Evolutionary conservation across 2,113 vertebrate genomes (phyloP), one percentile per base, ranked within the genome.

Genomic region (Stercorarius parasiticus): DNA sequence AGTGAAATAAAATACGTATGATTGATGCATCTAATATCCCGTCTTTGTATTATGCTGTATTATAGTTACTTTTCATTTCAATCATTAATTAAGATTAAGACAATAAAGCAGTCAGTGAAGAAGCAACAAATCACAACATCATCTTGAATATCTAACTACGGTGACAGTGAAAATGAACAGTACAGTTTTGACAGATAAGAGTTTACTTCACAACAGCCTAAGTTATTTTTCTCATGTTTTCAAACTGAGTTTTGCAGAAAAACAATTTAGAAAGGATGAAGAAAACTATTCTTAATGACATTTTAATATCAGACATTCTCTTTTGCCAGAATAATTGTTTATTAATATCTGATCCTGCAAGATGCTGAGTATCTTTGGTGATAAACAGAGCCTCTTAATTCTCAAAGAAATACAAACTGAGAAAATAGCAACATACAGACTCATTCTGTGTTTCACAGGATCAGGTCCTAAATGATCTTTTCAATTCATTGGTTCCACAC

Each of bases 41-140:
- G 61, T 47, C 69, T 94, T 95, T 93, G 19, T 72, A 65, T 83
- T 76, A 47, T 66, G 11, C 9, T 40, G 4, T 65, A 89, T 81
- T 92, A 62, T 50, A 90, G 55, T 73, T 93, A 83, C 32, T 91
- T 93, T 94, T 94, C 19, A 91, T 92, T 95, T 56, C 10, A 27
- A 88, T 93, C 47, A 94, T 96, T 94, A 95, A 96, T 94, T 97
- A 98, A 96, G 97, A 89, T 92, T 79, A 71, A 89, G 90, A 86
- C 73, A 95, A 89, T 89, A 93, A 91, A 83, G 36, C n/a, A 89
- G 62, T 77, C 84, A 93, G 43, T 72, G 86, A 96, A 94, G 61
- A 83, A 91, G 15, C 23, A 95, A 89, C 50, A 92, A 74, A 91
- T 84, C 55, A 76, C 32, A 69, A 15, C 38, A 92, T 2, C 29